Percentiles rank a stretch among this genome's conserved stretches.
Evolutionary conservation across 1,140 invertebrate species (phyloP).

Genomic region (Gerris buenoi): DNA sequence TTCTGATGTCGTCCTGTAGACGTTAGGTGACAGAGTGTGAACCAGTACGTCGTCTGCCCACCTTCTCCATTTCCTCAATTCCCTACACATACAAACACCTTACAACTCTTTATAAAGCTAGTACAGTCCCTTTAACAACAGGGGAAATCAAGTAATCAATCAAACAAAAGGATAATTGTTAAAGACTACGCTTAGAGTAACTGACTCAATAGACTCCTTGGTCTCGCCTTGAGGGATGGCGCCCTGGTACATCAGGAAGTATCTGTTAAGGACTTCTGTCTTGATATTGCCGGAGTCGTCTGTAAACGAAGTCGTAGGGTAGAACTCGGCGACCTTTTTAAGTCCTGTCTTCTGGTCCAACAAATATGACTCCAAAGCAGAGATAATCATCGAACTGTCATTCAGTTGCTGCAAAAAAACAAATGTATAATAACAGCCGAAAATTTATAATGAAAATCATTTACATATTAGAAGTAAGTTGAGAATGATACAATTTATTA

Average conservation of each 20-base stretch:
- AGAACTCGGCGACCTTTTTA: conserved; percentile 60
- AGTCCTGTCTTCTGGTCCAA: conserved; percentile 45
- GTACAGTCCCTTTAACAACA: conserved; percentile 6
- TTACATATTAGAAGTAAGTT: too few relatives aligned
- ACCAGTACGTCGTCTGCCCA: conserved; percentile 88
- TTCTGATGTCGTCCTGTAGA: conserved; percentile 75
- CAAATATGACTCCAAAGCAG: conserved; percentile 63
- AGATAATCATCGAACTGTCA: conserved; percentile 90
- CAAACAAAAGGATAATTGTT: conserved; percentile 9
- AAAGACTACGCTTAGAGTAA: conserved; percentile 16
- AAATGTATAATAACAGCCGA: conserved; percentile 8
- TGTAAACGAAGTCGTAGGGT: conserved; percentile 53
- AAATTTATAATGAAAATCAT: too few relatives aligned
- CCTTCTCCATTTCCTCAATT: conserved; percentile 84
- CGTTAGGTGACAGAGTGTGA: conserved; percentile 89
- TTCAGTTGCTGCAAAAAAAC: conserved; percentile 56
- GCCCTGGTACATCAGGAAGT: conserved; percentile 79
- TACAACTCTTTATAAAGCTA: conserved; percentile 13
- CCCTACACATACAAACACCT: conserved; percentile 26
- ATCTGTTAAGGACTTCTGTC: conserved; percentile 80
- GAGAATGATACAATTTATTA: too few relatives aligned
- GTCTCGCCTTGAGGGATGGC: conserved; percentile 35
- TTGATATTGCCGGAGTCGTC: conserved; percentile 51
- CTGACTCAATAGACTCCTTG: conserved; percentile 47
- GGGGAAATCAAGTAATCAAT: too few relatives aligned